phyloP scores from a whole-genome alignment of 2,797 vertebrate species.

The Orientallactaga sibirica region DNA sequence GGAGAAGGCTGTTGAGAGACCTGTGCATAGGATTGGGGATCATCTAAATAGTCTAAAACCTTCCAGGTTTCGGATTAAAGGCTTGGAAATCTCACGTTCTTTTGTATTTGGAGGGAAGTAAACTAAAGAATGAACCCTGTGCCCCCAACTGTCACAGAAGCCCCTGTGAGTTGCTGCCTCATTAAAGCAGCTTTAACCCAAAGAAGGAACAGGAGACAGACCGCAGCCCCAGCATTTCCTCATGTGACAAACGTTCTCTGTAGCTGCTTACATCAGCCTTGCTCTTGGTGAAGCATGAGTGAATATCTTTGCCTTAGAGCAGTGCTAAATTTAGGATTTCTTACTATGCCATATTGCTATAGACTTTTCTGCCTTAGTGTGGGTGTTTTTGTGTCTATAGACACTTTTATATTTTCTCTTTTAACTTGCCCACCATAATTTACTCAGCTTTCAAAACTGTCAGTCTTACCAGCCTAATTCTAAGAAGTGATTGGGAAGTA shows the following conservation, averaged over 20 bases:
- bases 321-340: background rate
- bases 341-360: background rate
- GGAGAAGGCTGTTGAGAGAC: background rate
- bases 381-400: background rate
- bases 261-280: background rate
- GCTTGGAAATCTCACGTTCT: background rate
- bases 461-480: background rate
- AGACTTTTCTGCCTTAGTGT: background rate
- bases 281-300: background rate
- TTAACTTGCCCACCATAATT: slow-evolving; percentile 8
- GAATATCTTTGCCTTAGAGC: background rate
- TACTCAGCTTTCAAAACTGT: background rate
- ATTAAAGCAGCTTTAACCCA: background rate
- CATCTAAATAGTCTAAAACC: background rate
- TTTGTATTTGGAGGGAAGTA: background rate
- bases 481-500: background rate
- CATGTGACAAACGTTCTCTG: background rate
- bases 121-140: background rate
- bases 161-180: background rate
- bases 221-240: background rate
- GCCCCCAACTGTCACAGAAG: background rate
- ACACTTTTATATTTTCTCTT: background rate
- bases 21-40: background rate
- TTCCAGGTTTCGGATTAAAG: background rate
- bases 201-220: background rate